Evolutionary conservation across 2,113 vertebrate genomes (phyloP), one percentile per base, ranked within the genome.

Genomic region (Prietella phreatophila): DNA sequence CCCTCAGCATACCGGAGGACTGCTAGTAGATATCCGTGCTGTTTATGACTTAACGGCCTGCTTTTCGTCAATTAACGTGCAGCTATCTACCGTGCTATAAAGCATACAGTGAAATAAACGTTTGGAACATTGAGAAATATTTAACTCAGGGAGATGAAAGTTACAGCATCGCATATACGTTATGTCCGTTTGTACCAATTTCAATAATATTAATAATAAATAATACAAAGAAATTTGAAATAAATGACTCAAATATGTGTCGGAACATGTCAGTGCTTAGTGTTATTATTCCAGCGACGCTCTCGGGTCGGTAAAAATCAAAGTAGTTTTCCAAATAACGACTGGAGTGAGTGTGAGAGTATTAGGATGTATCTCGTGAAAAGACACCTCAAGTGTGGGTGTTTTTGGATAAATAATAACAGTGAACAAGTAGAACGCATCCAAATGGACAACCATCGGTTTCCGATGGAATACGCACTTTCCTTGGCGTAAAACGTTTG

Each of bases 1-100:
- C 91, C 89, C 90, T 87, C 71, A 69, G 86, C 84, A 83, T 79
- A 86, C 8, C 47, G 63, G 67, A 39, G 81, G 89, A 89, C 19
- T 87, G 88, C 30, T 84, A 88, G 90, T 82, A 83, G 87, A 88
- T 90, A 79, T 60, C 65, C 73, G 14, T 10, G 78, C 55, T 42
- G 93, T 82, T 93, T 94, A 94, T 90, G 67, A 86, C 89, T 92
- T 93, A 91, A 93, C 83, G 89, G 88, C 91, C 82, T 89, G 78
- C 91, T 92, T 91, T 94, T 90, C 89, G 85, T 91, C 91, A 91
- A 92, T 91, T 89, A 90, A 61, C 55, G 88, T 81, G 80, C 56
- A 90, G 81, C 82, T 90, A 91, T 92, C 90, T 88, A 78, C 10
- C 50, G 14, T 61, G 89, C 84, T 83, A 89, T 92, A 92, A 92